These are phyloP conservation scores for Macaria notata DNA, from an alignment of 2,888 invertebrate genomes.

Conservation along the genomic window DNA sequence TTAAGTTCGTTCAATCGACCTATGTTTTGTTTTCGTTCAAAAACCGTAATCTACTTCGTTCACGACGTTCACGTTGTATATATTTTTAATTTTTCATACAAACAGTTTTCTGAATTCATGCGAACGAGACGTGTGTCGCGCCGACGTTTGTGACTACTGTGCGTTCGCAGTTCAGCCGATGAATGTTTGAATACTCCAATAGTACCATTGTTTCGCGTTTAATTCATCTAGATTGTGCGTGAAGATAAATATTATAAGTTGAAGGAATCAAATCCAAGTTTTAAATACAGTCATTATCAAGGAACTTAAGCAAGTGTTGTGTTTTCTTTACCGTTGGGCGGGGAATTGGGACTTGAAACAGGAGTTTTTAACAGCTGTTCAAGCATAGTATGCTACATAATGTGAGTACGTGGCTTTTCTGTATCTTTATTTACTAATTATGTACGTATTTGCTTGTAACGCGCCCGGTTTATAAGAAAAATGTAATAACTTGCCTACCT, in stretches of 20 bases:
- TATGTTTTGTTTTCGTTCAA: constrained; percentile 7
- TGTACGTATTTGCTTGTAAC: background rate
- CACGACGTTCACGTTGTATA: no score
- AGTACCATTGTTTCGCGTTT: constrained; percentile 35
- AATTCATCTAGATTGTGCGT: constrained; percentile 39
- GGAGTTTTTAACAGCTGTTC: constrained; percentile 64
- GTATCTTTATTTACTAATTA: constrained; percentile 15
- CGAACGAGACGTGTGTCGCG: constrained; percentile 73
- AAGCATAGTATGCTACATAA: constrained; percentile 75
- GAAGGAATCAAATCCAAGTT: constrained; percentile 7
- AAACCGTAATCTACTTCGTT: background rate
- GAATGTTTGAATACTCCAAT: constrained; percentile 36
- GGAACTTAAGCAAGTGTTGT: constrained; percentile 57
- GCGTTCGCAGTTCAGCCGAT: constrained; percentile 67
- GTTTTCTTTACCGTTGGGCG: constrained; percentile 53
- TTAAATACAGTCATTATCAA: constrained; percentile 6
- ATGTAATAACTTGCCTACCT: background rate
- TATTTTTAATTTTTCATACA: constrained; percentile 19
- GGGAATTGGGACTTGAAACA: constrained; percentile 47
- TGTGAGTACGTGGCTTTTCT: constrained; percentile 56
- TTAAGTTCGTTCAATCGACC: constrained; percentile 7
- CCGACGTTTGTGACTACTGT: constrained; percentile 63
- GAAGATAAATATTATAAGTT: constrained; percentile 32
- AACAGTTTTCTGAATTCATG: constrained; percentile 45
- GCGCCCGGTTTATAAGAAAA: background rate